phyloP scores from a whole-genome alignment of 2,113 vertebrate species.

The Dicerorhinus sumatrensis region DNA sequence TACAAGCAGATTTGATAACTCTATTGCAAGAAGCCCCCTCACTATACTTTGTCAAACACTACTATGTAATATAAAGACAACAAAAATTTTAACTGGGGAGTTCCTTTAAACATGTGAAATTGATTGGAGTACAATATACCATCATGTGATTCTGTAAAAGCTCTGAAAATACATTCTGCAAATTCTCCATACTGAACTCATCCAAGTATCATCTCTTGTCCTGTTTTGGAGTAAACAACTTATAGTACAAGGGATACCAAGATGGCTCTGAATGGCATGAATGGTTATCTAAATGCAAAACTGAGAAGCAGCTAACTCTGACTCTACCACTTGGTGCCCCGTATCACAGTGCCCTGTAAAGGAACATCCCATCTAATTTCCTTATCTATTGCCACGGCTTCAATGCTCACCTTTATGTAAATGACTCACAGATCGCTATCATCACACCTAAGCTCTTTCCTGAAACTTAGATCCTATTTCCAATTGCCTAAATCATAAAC shows the following conservation, averaged over 20 bases:
- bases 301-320: background rate
- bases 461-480: background rate
- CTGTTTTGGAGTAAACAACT: background rate
- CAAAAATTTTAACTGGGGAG: background rate
- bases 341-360: background rate
- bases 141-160: background rate
- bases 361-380: background rate
- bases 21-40: background rate
- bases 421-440: background rate
- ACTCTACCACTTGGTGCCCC: background rate
- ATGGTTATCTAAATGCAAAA: slow-evolving; percentile 37
- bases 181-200: slow-evolving; percentile 23
- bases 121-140: background rate
- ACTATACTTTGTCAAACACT: background rate
- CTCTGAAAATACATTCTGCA: slow-evolving; percentile 21
- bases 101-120: slow-evolving; percentile 13
- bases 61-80: background rate
- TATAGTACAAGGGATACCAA: background rate
- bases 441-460: background rate
- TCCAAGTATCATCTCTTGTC: background rate
- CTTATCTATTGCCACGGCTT: background rate
- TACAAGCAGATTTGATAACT: background rate
- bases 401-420: background rate
- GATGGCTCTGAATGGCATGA: background rate
- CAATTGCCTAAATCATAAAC: background rate